phyloP scores from a whole-genome alignment of 2,113 vertebrate species.

The Gyps fulvus region DNA sequence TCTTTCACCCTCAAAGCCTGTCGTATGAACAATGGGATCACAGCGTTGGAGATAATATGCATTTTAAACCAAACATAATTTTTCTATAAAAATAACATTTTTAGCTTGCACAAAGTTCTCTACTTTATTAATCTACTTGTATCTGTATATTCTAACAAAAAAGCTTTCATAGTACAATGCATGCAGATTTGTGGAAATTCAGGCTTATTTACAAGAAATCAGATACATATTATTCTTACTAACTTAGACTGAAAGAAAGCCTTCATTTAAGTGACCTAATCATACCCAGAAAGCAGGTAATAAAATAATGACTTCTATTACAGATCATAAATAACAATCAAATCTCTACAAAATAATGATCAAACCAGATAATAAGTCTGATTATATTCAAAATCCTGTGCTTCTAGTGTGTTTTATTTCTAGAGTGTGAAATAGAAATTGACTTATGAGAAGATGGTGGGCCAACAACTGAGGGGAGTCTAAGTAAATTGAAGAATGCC shows the following conservation, averaged over 20 bases:
- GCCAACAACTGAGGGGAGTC: constrained; percentile 9
- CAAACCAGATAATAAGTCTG: constrained; percentile 77
- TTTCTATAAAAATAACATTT: constrained; percentile 5
- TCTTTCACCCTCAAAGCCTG: neutral
- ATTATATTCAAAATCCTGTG: constrained; percentile 68
- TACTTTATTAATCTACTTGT: constrained; percentile 56
- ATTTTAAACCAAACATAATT: neutral
- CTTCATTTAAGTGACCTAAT: constrained; percentile 76
- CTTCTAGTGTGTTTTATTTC: constrained; percentile 70
- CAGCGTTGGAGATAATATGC: neutral
- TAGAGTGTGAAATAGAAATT: constrained; percentile 59
- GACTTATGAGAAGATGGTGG: constrained; percentile 52
- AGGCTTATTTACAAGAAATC: constrained; percentile 71
- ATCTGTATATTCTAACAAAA: constrained; percentile 42
- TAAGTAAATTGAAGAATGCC: constrained; percentile 31
- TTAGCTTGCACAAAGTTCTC: constrained; percentile 40
- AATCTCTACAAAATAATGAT: constrained; percentile 72
- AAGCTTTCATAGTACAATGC: constrained; percentile 24
- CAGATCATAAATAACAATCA: constrained; percentile 76
- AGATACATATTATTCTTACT: constrained; percentile 70
- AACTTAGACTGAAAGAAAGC: constrained; percentile 66
- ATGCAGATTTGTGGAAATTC: constrained; percentile 51
- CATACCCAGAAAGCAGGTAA: constrained; percentile 65
- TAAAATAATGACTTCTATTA: constrained; percentile 78
- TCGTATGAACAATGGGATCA: neutral